Base-by-base conservation (phyloP, 2,888 invertebrate species). In the Cheiracanthium punctorium region DNA sequence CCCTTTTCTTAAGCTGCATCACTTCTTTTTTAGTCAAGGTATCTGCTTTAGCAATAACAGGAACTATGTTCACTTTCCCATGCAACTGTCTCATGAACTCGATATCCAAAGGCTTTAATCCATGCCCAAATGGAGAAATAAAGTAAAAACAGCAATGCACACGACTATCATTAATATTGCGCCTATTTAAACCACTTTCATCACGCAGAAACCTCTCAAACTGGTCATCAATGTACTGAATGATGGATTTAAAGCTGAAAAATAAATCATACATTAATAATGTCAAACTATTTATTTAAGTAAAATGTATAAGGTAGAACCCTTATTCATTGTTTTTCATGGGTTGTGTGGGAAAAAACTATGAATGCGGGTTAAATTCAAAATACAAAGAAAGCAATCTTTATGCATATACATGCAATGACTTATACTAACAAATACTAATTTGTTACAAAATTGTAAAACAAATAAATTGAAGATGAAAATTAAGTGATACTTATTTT, bases 121-220 rank as follows among this genome's bases (percentile, higher is more conserved):
- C 98, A 93, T 98, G 98, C 70, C 98, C 98, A 92, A 97, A 97
- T 0, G 98, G 98, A 80, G 98, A 98, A 91, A 98, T 97, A 92
- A 98, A 98, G 92, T 98, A 98, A 92, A 98, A 97, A 93, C 96
- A 98, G 93, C 98, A 98, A 91, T 99, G 98, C 90, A 99, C 97
- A 91, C 98, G 94, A 92, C 98, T 98, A 92, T 99, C 98, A 82
- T 98, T 95, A 90, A 99, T 98, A 92, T 98, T 98, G 89, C 98
- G 95, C 70, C 98, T 94, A 92, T 99, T 98, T 10, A 89, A 67
- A 14, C 87, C 88, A 70, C 84, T 86, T 73, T 89, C 89, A 77
- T 89, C 89, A 14, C 82, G 75, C 10, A 89, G 43, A 77, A 88
- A 90, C 89, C 97, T 93, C 92, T 97, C 97, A 92, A 98, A 99